These are phyloP conservation scores for Cepphus grylle DNA, from an alignment of 2,113 vertebrate species.

Conservation along the genomic window DNA sequence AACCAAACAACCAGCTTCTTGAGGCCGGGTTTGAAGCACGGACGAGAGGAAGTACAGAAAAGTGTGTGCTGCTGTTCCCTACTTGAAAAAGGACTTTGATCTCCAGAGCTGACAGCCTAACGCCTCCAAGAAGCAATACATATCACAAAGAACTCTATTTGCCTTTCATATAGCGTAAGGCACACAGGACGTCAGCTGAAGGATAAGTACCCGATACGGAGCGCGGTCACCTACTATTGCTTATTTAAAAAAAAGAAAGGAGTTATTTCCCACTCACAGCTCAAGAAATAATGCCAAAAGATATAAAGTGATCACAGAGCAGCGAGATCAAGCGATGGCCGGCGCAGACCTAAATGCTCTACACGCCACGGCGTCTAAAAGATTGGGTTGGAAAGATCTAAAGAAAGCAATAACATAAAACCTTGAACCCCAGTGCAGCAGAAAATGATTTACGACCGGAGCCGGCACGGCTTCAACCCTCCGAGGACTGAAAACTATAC, in stretches of 20 bases:
- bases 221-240: neutral
- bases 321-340: fast-evolving
- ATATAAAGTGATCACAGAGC: neutral
- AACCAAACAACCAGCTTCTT: neutral
- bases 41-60: neutral
- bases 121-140: neutral
- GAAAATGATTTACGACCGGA: neutral
- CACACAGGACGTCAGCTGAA: neutral
- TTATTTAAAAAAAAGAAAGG: neutral
- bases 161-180: neutral
- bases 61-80: neutral
- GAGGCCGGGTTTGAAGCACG: neutral
- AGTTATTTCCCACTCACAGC: neutral
- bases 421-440: neutral
- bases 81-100: neutral
- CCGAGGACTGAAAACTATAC: neutral
- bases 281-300: neutral
- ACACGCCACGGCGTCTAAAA: fast-evolving
- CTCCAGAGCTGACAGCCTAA: neutral
- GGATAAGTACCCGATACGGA: neutral
- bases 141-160: neutral
- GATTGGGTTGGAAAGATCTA: neutral
- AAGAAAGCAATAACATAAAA: neutral
- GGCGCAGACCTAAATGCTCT: neutral
- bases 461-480: neutral